phyloP scores from a whole-genome alignment of 2,888 invertebrate species.

The Lepidonotus clava region DNA sequence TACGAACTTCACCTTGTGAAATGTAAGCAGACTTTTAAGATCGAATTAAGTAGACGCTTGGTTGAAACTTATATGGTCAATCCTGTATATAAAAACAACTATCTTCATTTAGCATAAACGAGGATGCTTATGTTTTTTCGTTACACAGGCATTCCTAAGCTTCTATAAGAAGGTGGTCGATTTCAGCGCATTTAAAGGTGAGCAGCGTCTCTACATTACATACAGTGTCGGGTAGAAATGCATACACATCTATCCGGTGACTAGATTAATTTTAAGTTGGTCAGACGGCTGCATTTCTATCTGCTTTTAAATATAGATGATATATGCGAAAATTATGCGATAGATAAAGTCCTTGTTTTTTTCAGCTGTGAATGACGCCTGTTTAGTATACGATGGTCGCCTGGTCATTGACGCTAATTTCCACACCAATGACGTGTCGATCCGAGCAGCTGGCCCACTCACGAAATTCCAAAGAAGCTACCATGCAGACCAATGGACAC shows the following conservation, averaged over 20 bases:
- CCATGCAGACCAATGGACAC: conserved; percentile 79
- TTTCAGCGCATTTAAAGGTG: conserved; percentile 77
- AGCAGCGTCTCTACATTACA: too few species aligned
- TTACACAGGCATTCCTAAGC: conserved; percentile 77
- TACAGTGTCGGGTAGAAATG: too few species aligned
- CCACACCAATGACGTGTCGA: conserved; percentile 80
- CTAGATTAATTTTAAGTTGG: too few species aligned
- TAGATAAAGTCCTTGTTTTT: background rate
- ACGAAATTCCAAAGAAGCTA: conserved; percentile 80
- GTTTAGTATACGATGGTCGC: conserved; percentile 80
- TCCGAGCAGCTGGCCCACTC: conserved; percentile 79
- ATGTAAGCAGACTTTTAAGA: too few species aligned
- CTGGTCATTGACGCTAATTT: conserved; percentile 80
- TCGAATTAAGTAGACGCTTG: too few species aligned
- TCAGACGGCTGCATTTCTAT: too few species aligned
- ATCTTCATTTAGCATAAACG: too few species aligned
- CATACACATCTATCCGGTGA: too few species aligned
- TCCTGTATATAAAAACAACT: too few species aligned
- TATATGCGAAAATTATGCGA: background rate
- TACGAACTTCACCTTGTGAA: too few species aligned
- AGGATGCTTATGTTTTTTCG: conserved; percentile 8
- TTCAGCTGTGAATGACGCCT: conserved; percentile 76
- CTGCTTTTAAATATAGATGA: too few species aligned
- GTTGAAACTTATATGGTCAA: too few species aligned
- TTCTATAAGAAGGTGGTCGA: conserved; percentile 77